These are phyloP conservation scores for Isoperla grammatica DNA, from an alignment of 2,888 invertebrate species.

Conservation along the genomic window DNA sequence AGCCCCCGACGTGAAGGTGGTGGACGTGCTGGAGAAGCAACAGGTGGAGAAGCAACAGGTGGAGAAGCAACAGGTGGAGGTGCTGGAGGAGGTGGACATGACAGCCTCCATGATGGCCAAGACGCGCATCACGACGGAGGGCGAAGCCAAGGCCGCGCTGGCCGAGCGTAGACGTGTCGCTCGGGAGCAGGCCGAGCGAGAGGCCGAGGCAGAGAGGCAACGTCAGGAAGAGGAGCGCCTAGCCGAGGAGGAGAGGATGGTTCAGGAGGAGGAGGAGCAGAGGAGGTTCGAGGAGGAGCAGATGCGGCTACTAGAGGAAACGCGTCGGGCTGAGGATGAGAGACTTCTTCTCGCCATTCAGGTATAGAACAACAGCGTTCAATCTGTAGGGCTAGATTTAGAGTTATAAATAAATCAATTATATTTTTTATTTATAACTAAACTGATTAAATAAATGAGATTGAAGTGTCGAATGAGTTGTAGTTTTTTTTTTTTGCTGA, in stretches of 20 bases:
- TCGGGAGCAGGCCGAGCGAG: slow-evolving; percentile 84
- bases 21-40: slow-evolving; percentile 5
- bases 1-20: background rate
- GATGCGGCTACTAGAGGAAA: slow-evolving; percentile 68
- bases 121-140: slow-evolving; percentile 76
- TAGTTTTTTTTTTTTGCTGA: too few relatives aligned
- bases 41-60: slow-evolving; percentile 15
- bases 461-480: too few relatives aligned
- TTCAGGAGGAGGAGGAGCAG: slow-evolving; percentile 79
- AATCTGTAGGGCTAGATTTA: background rate
- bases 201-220: slow-evolving; percentile 77
- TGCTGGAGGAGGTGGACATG: slow-evolving; percentile 35
- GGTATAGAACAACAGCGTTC: slow-evolving; percentile 43
- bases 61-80: slow-evolving; percentile 11
- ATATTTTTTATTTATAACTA: slow-evolving; percentile 24
- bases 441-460: too few relatives aligned
- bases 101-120: slow-evolving; percentile 61
- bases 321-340: slow-evolving; percentile 77
- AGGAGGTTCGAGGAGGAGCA: slow-evolving; percentile 76
- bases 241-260: slow-evolving; percentile 63
- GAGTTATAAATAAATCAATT: slow-evolving; percentile 11
- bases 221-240: slow-evolving; percentile 65
- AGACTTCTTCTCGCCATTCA: slow-evolving; percentile 77
- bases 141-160: slow-evolving; percentile 88
- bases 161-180: slow-evolving; percentile 84